Percentiles rank a stretch among this genome's conserved stretches.
Conservation (phyloP, 2,888 invertebrate species). For the Trachelus troglodyta region DNA sequence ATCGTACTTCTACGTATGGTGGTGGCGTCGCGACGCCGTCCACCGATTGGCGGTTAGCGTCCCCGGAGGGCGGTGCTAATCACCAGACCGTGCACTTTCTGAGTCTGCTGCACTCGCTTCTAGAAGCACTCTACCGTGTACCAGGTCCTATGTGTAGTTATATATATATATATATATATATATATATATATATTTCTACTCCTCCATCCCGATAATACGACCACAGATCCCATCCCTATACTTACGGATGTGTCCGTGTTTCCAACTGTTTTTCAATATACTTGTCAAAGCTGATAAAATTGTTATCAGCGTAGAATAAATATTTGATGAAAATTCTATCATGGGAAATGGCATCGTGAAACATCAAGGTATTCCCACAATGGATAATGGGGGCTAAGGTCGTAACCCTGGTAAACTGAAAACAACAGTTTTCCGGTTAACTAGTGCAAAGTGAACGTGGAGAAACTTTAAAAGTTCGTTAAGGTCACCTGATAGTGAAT, state of each 20-base stretch:
- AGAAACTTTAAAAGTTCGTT: neutral
- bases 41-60: conserved; percentile 64
- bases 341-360: neutral
- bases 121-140: conserved; percentile 61
- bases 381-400: neutral
- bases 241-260: neutral
- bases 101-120: conserved; percentile 60
- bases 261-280: neutral
- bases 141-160: neutral
- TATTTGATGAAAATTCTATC: neutral
- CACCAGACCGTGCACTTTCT: conserved; percentile 64
- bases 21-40: conserved; percentile 63
- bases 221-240: neutral
- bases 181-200: neutral
- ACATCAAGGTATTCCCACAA: neutral
- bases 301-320: neutral
- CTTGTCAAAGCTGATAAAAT: neutral
- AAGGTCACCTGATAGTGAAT: neutral
- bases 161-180: neutral
- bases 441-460: too few relatives aligned
- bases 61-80: conserved; percentile 66
- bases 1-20: conserved; percentile 32
- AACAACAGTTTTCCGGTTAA: too few relatives aligned
- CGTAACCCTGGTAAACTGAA: neutral
- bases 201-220: too few relatives aligned